These are phyloP conservation scores for Phyto melanocephala DNA, from an alignment of 2,888 invertebrate genomes.

Conservation along the genomic window DNA sequence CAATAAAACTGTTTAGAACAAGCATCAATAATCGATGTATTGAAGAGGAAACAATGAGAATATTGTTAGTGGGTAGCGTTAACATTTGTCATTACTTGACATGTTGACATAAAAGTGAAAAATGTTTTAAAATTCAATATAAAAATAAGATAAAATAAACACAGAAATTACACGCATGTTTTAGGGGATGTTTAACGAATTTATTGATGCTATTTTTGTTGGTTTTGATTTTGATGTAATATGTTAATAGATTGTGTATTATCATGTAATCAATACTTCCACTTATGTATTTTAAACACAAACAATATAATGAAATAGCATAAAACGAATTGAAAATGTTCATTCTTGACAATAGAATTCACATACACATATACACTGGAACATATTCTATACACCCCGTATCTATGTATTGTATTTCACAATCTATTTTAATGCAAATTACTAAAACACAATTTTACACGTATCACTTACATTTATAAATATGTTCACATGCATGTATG, in stretches of 20 bases:
- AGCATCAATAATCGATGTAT: too few relatives aligned
- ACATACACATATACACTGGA: background rate
- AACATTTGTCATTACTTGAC: background rate
- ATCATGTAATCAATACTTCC: background rate
- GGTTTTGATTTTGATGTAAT: background rate
- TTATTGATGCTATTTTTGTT: background rate
- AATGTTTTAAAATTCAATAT: background rate
- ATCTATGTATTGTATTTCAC: background rate
- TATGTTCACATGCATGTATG: too few relatives aligned
- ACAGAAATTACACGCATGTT: slow-evolving; percentile 3
- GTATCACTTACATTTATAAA: background rate
- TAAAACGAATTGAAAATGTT: background rate
- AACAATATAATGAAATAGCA: background rate
- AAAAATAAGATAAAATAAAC: background rate
- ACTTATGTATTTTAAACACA: background rate
- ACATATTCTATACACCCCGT: too few relatives aligned
- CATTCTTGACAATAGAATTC: background rate
- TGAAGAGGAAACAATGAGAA: background rate
- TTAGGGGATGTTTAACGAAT: background rate
- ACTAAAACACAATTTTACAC: background rate
- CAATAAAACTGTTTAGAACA: too few relatives aligned
- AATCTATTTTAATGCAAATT: background rate
- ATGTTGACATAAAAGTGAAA: slow-evolving; percentile 6
- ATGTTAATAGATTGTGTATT: slow-evolving; percentile 2
- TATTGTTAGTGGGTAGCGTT: background rate